phyloP scores from a whole-genome alignment of 2,113 vertebrate genomes.

The Hucho hucho region DNA sequence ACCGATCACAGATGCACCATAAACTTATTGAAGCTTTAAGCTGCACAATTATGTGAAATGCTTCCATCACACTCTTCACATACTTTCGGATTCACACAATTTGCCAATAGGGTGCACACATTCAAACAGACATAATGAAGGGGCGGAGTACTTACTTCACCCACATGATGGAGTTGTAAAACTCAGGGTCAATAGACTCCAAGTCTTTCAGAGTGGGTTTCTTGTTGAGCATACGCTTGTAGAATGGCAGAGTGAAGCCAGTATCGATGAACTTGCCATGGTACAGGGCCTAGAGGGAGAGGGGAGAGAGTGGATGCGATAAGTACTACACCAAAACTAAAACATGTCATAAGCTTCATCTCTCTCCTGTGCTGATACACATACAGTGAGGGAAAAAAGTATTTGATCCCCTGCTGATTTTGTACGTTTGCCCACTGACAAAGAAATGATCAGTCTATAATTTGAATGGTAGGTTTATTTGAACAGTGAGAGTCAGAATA shows the following conservation, averaged over 20 bases:
- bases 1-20: slow-evolving; percentile 11
- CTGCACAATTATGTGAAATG: no score
- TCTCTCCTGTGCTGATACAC: no score
- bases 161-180: slow-evolving; percentile 98
- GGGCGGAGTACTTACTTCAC: slow-evolving; percentile 85
- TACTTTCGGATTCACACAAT: no score
- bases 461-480: no score
- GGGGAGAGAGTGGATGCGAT: background rate
- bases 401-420: no score
- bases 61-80: no score
- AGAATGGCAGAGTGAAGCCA: slow-evolving; percentile 96
- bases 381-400: no score
- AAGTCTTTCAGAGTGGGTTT: slow-evolving; percentile 95
- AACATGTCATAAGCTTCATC: background rate
- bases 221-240: slow-evolving; percentile 98
- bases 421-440: no score
- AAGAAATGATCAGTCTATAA: no score
- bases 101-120: background rate
- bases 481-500: no score
- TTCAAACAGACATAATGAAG: accelerated
- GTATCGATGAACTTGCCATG: slow-evolving; percentile 99
- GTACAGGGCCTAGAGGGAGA: slow-evolving; percentile 83
- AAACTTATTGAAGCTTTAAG: background rate
- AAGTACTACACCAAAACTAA: background rate
- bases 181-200: slow-evolving; percentile 97